Evolutionary conservation across 2,888 invertebrate genomes (phyloP).

Genomic region (Dinocampus coccinellae): DNA sequence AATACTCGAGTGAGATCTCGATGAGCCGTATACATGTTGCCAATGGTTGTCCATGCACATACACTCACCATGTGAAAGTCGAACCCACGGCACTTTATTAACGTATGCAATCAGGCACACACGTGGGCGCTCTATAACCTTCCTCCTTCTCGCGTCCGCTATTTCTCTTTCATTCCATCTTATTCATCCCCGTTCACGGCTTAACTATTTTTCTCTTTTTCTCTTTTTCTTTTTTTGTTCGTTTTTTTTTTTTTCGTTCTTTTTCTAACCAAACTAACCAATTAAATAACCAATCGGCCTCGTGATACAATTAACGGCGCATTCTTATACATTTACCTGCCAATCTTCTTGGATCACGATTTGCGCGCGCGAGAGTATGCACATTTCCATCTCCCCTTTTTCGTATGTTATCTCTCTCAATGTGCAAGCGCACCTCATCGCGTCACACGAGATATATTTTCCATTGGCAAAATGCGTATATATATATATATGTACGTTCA

Average conservation of each 20-base stretch:
- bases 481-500: not conserved
- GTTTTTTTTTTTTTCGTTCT: conserved; percentile 12
- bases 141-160: conserved; percentile 28
- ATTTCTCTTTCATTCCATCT: conserved; percentile 39
- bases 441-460: conserved; percentile 16
- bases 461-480: not conserved
- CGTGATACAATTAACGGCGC: conserved; percentile 61
- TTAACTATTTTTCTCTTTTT: not conserved
- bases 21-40: conserved; percentile 21
- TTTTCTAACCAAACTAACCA: conserved; percentile 55
- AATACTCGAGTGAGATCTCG: conserved; percentile 25
- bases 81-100: conserved; percentile 28
- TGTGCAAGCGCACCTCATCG: not conserved
- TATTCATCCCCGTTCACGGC: not conserved
- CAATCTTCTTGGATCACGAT: conserved; percentile 52
- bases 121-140: conserved; percentile 48
- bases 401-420: not conserved
- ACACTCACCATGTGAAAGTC: conserved; percentile 24
- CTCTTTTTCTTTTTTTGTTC: not conserved
- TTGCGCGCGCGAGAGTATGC: not conserved
- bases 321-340: conserved; percentile 58
- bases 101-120: conserved; percentile 26
- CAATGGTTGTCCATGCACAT: conserved; percentile 5
- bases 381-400: not conserved
- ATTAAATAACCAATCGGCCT: conserved; percentile 62